A percentile compares a stretch with the other conserved stretches of the same genome.
phyloP scores from a whole-genome alignment of 2,797 vertebrate species.

The Graptemys geographica region DNA sequence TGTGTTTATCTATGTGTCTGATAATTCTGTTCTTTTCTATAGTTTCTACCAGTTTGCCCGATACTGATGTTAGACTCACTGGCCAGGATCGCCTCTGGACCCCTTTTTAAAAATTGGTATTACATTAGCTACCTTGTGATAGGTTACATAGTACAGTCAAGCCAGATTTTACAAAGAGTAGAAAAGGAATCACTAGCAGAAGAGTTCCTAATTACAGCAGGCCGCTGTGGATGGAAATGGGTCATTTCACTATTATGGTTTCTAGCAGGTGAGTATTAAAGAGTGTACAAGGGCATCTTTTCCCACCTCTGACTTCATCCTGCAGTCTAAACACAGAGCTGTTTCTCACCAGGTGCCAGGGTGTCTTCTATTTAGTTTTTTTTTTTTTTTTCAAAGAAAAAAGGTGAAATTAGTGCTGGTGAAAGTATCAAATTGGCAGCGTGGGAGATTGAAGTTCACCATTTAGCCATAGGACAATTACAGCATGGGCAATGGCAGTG shows the following conservation, averaged over 20 bases:
- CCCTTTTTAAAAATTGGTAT: too few relatives aligned
- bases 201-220: conserved; percentile 45
- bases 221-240: conserved; percentile 63
- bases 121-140: too few relatives aligned
- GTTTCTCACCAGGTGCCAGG: conserved; percentile 63
- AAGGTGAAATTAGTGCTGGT: conserved; percentile 39
- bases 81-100: too few relatives aligned
- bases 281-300: conserved; percentile 58
- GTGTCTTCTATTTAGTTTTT: conserved; percentile 37
- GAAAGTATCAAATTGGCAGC: not conserved
- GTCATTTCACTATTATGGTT: conserved; percentile 70
- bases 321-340: conserved; percentile 67
- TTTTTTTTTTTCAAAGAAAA: not conserved
- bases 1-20: too few relatives aligned
- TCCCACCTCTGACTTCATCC: conserved; percentile 67
- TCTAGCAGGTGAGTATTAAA: conserved; percentile 62
- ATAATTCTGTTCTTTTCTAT: too few relatives aligned
- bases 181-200: conserved; percentile 1
- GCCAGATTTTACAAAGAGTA: conserved; percentile 25
- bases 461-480: not conserved
- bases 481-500: not conserved
- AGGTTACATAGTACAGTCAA: not conserved
- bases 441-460: conserved; percentile 1
- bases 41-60: too few relatives aligned
- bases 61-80: too few relatives aligned